Evolutionary conservation across 2,888 invertebrate species (phyloP), one percentile per base, ranked within the genome.

Genomic region (Sarcophaga caerulescens): DNA sequence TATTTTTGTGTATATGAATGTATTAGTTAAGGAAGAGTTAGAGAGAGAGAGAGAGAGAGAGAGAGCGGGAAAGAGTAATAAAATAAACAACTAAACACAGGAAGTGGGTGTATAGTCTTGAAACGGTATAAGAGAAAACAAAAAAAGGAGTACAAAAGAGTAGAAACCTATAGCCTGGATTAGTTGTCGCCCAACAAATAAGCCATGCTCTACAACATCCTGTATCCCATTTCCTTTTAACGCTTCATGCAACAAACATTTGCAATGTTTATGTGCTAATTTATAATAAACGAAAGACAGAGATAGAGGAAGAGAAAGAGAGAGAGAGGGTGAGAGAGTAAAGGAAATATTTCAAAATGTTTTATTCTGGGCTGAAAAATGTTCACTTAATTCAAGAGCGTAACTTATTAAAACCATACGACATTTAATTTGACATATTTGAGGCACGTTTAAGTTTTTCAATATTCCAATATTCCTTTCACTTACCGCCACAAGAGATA

Each of bases 171-270:
- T 59, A 70, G 60, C 76, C 69, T 45, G 76, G 65, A 60, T 81
- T 81, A 78, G 78, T 78, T 81, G 78, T 75, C 85, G 78, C 21
- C 68, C 69, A 77, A 75, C 74, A 85, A 81, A 70, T 75, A 78
- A 85, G 8, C 52, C 77, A 66, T 73, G 52, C 76, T 66, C 57
- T 73, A 45, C 23, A 23, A 14, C 44, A 62, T 71, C 60, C 80
- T 66, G 57, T 23, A 66, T 66, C 10, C 47, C 12, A 60, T 81
- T 73, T 80, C 44, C 23, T 63, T 12, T 47, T 77, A 69, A 68
- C 57, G 69, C n/a, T 75, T 35, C 17, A 74, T 75, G n/a, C 21
- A 45, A 0, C 57, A 69, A 74, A 73, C 69, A 74, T n/a, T 63
- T 25, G 47, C 52, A 52, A 52, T 52, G 17, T 52, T 52, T 52